Base-by-base conservation (phyloP, 2,797 vertebrate genomes). In the Sebastes ruberrimus region DNA sequence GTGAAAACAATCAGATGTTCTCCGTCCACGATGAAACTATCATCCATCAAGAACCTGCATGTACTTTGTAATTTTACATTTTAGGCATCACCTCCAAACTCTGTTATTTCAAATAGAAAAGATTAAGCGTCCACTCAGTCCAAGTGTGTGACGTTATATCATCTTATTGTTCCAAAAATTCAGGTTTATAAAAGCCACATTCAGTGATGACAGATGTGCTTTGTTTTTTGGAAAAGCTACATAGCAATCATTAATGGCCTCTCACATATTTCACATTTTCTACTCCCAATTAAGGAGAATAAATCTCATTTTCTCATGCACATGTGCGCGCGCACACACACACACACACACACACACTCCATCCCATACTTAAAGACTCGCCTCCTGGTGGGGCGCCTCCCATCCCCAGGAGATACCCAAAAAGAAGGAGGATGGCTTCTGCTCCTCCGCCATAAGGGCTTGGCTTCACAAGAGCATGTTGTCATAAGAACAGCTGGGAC, bases 401-500 rank as follows among this genome's bases (percentile, higher is more conserved):
- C 88, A 90, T 92, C 78, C 90, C 90, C 92, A 65, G 52, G 92
- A 92, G 93, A 91, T 73, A 74, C 78, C 20, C 74, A 59, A 35
- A 55, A 73, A 77, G 80, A 81, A 89, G 89, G 88, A 90, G 88
- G 89, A 94, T 87, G 80, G 84, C 76, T 92, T 89, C 88, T 86
- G 86, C 90, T 89, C 70, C 89, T 89, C 82, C 23, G 83, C 91
- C 82, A 81, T 92, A 83, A 93, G 89, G 80, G 71, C 87, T 87
- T 92, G 88, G 92, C 90, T 89, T 90, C 87, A 89, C 88, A 86
- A 88, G 78, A 89, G 74, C 86, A 83, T 92, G 92, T 95, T 95
- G 93, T 94, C 92, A 92, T 94, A 91, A 93, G 89, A 95, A 92
- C 94, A 91, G 88, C 90, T 90, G 93, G 87, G 89, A 93, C 88